These are phyloP conservation scores for Anguilla megastoma DNA, from an alignment of 2,797 vertebrate species.

Conservation along the genomic window DNA sequence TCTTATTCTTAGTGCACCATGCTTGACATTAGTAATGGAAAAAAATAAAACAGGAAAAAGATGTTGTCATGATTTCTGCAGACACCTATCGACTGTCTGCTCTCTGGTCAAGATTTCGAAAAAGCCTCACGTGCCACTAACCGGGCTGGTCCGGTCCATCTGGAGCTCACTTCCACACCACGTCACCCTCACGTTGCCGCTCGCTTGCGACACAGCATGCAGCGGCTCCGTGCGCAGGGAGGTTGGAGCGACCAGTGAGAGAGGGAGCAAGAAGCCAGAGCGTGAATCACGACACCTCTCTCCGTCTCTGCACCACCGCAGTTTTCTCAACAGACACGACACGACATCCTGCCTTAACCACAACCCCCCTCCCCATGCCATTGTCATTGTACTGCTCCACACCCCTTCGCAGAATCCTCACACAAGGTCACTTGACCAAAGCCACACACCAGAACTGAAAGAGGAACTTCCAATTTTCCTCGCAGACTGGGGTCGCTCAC, in stretches of 20 bases:
- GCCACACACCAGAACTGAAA: conserved; percentile 74
- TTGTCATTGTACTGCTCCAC: neutral
- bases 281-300: conserved; percentile 3
- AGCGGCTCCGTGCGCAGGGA: neutral
- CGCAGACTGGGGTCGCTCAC: conserved; percentile 39
- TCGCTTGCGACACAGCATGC: neutral
- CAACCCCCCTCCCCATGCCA: conserved; percentile 11
- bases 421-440: conserved; percentile 43
- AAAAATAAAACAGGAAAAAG: neutral
- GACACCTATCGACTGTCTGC: neutral
- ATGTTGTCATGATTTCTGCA: neutral
- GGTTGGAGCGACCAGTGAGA: neutral
- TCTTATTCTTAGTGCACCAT: neutral
- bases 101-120: conserved; percentile 30
- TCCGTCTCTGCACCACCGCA: neutral
- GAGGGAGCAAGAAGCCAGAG: neutral
- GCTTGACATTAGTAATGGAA: conserved; percentile 1
- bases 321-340: conserved; percentile 44
- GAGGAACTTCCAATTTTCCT: conserved; percentile 61
- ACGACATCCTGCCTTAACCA: conserved; percentile 41
- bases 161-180: conserved; percentile 7
- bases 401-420: conserved; percentile 15
- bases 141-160: neutral
- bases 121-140: conserved; percentile 31
- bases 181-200: conserved; percentile 13